Percentiles rank a stretch among this genome's conserved stretches.
Evolutionary conservation across 2,888 invertebrate genomes (phyloP).

Genomic region (Proisotoma minuta): DNA sequence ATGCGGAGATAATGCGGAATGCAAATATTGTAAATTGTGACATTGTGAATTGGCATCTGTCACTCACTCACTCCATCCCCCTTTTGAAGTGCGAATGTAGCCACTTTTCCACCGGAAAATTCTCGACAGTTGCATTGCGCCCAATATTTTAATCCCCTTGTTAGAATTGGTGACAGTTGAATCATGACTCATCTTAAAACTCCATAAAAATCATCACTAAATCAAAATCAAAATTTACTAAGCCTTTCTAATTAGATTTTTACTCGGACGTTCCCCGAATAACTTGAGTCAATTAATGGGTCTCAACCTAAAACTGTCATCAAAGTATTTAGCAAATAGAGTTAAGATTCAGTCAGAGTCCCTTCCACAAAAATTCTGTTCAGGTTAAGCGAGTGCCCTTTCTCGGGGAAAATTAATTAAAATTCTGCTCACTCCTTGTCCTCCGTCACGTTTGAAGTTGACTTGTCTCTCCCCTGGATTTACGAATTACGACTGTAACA

Average conservation of each 20-base stretch:
- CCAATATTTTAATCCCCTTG: not conserved
- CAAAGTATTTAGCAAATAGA: too few species aligned
- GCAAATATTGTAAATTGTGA: not conserved
- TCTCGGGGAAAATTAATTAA: not conserved
- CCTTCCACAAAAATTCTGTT: not conserved
- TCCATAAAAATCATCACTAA: too few species aligned
- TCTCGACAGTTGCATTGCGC: too few species aligned
- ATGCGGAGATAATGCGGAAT: not conserved
- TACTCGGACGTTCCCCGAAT: too few species aligned
- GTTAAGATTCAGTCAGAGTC: too few species aligned
- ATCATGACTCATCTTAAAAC: conserved; percentile 1
- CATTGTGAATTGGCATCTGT: not conserved
- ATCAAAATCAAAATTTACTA: too few species aligned
- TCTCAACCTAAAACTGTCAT: conserved; percentile 1
- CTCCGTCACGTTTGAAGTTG: conserved; percentile 4
- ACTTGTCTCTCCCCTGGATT: not conserved
- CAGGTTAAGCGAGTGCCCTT: not conserved
- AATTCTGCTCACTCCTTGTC: not conserved
- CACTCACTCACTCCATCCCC: too few species aligned
- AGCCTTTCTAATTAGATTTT: too few species aligned
- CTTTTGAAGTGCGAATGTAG: too few species aligned
- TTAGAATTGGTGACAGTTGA: not conserved
- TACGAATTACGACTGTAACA: conserved; percentile 4
- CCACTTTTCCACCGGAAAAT: too few species aligned
- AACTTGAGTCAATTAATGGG: conserved; percentile 6